Base-by-base conservation (phyloP, 1,140 invertebrate species). In the Monomorium pharaonis region DNA sequence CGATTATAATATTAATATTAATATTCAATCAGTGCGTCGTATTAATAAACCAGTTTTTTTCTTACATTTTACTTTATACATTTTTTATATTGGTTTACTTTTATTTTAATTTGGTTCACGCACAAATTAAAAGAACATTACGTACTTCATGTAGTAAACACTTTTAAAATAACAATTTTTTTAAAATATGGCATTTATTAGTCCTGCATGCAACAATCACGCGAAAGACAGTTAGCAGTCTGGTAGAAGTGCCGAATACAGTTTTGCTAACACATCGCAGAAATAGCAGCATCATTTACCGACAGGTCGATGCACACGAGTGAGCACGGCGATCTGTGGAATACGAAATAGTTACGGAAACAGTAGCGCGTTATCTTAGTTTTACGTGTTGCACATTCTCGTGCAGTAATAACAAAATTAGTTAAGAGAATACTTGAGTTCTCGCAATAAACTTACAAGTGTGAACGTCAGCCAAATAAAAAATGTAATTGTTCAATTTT, bases 301-400 rank as follows among this genome's bases (percentile, higher is more conserved):
- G 92, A 84, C 86, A 77, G 89, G 76, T 88, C 91, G 91, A 92
- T 92, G 91, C 93, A 92, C 92, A 92, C 87, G 88, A 90, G 88
- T 84, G 88, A 91, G 10, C 84, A 87, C 85, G 69, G 24, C 69
- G 74, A 76, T 83, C 80, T 58, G 49, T n/a, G 74, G 85, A 84
- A 87, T 70, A 84, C 58, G 76, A 76, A 85, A 89, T 65, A 51
- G 44, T 74, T 63, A 56, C 30, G 54, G 33, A 74, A 85, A 47
- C n/a, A 16, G 16, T 65, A 37, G 42, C 54, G 14, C 44, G 12
- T 72, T 81, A 65, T 70, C 33, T n/a, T 47, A 63, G 18, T 33
- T 76, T 54, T 44, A 47, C 58, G 62, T 27, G 65, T 76, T 84
- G 77, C 54, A 84, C 44, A 70, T 85, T 69, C 72, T 70, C 69